These are phyloP conservation scores for Trachelus stipa DNA, from an alignment of 2,888 invertebrate species.

Conservation along the genomic window DNA sequence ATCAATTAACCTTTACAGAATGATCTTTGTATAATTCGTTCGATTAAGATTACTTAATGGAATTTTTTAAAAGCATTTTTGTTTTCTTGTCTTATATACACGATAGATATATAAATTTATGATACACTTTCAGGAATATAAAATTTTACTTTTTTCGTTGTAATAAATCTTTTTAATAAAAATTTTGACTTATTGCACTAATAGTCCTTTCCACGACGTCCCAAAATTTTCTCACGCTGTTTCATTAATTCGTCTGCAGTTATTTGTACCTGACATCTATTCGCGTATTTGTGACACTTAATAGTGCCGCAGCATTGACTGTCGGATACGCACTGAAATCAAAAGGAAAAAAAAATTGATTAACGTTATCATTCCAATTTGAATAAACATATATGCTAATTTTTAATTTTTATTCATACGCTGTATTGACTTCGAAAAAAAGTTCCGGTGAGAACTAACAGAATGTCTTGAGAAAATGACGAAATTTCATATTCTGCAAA, in stretches of 20 bases:
- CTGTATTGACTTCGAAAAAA: background rate
- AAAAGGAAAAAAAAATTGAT: background rate
- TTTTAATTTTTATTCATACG: background rate
- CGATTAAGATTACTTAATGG: too few species aligned
- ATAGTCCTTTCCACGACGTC: slow-evolving; percentile 43
- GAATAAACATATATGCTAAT: background rate
- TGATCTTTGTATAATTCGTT: background rate
- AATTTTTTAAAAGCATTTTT: background rate
- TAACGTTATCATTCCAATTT: background rate
- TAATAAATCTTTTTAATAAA: background rate
- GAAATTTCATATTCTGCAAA: background rate
- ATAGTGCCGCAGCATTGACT: slow-evolving; percentile 39
- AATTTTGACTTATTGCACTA: slow-evolving; percentile 17
- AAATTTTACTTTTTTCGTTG: background rate
- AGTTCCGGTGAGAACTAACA: background rate
- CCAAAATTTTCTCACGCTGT: slow-evolving; percentile 52
- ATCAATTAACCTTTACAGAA: background rate
- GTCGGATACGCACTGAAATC: slow-evolving; percentile 43
- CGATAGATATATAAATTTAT: background rate
- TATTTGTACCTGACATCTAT: slow-evolving; percentile 59
- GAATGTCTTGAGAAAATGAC: background rate
- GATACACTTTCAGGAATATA: background rate
- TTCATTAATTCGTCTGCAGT: slow-evolving; percentile 50
- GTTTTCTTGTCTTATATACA: slow-evolving; percentile 7
- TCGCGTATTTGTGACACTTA: slow-evolving; percentile 50